These are phyloP conservation scores for Riparia riparia DNA, from an alignment of 2,113 vertebrate genomes.

Conservation along the genomic window DNA sequence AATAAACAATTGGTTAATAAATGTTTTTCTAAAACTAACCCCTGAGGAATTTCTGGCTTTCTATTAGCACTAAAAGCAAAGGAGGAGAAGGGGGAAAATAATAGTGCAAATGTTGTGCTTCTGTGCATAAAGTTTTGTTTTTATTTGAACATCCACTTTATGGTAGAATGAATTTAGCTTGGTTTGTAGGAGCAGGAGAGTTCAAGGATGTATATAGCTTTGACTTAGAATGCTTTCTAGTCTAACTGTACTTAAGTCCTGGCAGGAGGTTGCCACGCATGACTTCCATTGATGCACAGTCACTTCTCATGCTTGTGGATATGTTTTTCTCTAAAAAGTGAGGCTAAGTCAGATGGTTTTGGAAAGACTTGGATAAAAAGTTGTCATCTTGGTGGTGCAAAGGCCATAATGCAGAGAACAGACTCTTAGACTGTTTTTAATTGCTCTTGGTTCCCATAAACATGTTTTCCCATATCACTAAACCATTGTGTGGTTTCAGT, in stretches of 20 bases:
- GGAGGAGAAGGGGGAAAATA: neutral
- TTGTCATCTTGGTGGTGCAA: neutral
- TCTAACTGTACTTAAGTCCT: neutral
- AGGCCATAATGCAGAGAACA: neutral
- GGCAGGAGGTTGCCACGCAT: neutral
- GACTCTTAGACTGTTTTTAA: neutral
- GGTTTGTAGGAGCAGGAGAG: neutral
- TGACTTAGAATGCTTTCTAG: neutral
- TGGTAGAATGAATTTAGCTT: neutral
- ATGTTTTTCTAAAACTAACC: neutral
- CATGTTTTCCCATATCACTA: neutral
- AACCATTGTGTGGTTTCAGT: neutral
- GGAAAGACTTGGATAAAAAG: neutral
- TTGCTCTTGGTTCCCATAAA: neutral
- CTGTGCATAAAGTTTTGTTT: neutral
- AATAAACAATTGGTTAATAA: neutral
- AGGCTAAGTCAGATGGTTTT: neutral
- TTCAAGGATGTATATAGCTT: neutral
- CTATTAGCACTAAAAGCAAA: neutral
- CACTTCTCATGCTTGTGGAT: neutral
- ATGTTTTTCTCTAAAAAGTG: neutral
- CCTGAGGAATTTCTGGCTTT: neutral
- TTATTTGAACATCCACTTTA: neutral
- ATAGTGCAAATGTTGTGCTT: neutral
- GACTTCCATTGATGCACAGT: neutral